Base-by-base conservation (phyloP, 2,888 invertebrate species). In the Thymelicus acteon region DNA sequence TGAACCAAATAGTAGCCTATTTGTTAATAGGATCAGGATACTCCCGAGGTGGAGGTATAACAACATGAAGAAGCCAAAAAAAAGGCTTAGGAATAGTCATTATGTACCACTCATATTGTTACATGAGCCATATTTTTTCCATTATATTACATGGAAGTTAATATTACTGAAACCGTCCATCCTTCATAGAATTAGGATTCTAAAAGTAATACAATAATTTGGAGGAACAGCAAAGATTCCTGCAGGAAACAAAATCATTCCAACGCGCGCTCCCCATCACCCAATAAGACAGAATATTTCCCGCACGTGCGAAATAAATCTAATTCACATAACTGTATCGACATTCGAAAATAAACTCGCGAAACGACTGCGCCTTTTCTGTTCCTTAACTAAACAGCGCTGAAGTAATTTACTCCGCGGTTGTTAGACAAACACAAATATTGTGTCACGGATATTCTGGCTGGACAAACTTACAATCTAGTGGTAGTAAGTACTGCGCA, bases 281-380 rank as follows among this genome's bases (percentile, higher is more conserved):
- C 31, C 31, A 57, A 57, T 57, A 57, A 37, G 57, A 57, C 57
- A 57, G 57, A 57, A 37, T 57, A 57, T 57, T 57, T 57, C 57
- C 13, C 57, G 57, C 57, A 57, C 57, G 57, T 57, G 57, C 57
- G 57, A 57, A 57, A 57, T 57, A 57, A 57, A 57, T 57, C 31
- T 57, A 57, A 57, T 57, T 57, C 57, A 37, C 37, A 57, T 57
- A 57, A 37, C 57, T 57, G 57, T 57, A 57, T 57, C 57, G 57
- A 57, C 57, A 37, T 31, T 57, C 57, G 57, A 31, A 57, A 57
- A 37, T 57, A 57, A 57, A 57, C 57, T 57, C 57, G 57, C 31
- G 13, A 7, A 57, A 57, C 57, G 57, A 54, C 31, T 13, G 12
- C 13, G 57, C 7, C 57, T 62, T 47, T 61, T 62, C 37, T 62